Evolutionary conservation across 1,140 invertebrate species (phyloP), one percentile per base, ranked within the genome.

Genomic region (Calycopis cecrops): DNA sequence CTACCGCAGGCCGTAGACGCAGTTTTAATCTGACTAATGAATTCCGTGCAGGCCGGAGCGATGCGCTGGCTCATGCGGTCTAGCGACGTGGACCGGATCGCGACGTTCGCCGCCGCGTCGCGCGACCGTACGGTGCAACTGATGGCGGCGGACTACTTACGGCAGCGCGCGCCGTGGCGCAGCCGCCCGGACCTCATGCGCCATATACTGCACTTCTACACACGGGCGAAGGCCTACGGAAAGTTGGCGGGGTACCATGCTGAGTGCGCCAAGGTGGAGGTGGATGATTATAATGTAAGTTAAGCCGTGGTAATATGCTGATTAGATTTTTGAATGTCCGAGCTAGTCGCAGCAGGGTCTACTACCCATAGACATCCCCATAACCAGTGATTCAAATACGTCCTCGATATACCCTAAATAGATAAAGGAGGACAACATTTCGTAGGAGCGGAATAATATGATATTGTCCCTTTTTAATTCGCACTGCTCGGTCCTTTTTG

Each of bases 111-210:
- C 0, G 95, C 96, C 59, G 97, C 99, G 16, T 97, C 97, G 0
- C 88, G 97, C 37, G 95, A 98, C 72, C 92, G 93, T 57, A 96
- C 97, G 70, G 97, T 95, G 33, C 96, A 96, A 70, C 92, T 98
- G 1, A 97, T 99, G 96, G 98, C 98, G 0, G 98, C 96, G 0
- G 99, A 99, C 89, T 99, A 98, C 88, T 87, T 99, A 10, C 97
- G 99, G 73, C 94, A 96, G 0, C 79, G 97, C 1, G 75, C 77
- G 0, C 95, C 98, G 72, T 99, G 97, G 97, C 92, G 95, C 67
- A 92, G 94, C 61, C 91, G 97, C 59, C 92, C 95, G 0, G 94
- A 96, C 53, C 91, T 98, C 12, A 91, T 98, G 59, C 93, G 97
- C 55, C 95, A 97, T 70, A 98, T 99, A 38, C 94, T 98, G 7